These are phyloP conservation scores for Hydra vulgaris DNA, from an alignment of 30 jellyfish, hydroid and myxozoan species.

Conservation along the genomic window DNA sequence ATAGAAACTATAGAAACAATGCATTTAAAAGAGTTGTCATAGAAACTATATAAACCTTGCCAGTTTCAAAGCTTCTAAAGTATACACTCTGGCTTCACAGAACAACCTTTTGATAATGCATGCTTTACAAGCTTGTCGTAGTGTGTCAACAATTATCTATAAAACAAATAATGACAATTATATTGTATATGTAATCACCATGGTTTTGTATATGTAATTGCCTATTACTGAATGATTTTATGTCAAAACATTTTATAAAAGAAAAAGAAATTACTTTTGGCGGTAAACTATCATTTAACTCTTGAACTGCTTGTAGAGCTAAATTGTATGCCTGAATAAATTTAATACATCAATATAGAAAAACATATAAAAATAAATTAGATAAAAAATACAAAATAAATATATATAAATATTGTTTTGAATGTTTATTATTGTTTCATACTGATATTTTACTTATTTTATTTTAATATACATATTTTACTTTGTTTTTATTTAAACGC, in stretches of 20 bases:
- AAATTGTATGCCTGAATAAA: constrained; percentile 30
- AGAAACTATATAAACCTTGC: constrained; percentile 44
- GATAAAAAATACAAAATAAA: not conserved
- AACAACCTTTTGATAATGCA: constrained; percentile 69
- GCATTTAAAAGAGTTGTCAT: no score
- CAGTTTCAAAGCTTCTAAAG: constrained; percentile 44
- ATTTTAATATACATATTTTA: no score
- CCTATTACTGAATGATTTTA: no score
- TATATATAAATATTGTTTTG: not conserved
- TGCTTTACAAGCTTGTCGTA: constrained; percentile 88
- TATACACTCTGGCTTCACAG: constrained; percentile 55
- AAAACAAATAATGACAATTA: no score
- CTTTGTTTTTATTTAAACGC: no score
- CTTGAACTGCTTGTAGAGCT: constrained; percentile 44
- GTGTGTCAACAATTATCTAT: constrained; percentile 66
- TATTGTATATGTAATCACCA: no score
- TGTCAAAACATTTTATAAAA: no score
- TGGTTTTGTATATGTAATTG: no score
- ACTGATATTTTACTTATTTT: no score
- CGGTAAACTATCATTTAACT: constrained; percentile 26
- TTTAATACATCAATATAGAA: no score
- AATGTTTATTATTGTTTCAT: not conserved
- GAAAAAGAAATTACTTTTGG: constrained; percentile 50
- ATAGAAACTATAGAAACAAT: no score
- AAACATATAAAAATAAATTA: not conserved